Evolutionary conservation across 2,888 invertebrate species (phyloP).

Genomic region (Pachydiplax longipennis): DNA sequence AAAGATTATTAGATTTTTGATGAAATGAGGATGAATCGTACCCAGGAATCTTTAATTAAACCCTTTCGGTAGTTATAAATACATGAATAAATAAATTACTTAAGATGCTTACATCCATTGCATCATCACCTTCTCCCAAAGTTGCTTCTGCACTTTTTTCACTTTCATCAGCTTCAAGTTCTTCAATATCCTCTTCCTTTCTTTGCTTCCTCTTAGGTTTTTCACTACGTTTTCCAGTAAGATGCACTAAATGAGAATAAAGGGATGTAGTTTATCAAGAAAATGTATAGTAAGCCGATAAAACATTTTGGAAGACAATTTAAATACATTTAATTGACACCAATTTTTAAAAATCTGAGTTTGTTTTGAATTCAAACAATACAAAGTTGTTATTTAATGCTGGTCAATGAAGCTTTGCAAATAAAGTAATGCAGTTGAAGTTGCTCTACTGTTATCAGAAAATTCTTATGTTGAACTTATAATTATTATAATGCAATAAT

Average conservation of each 20-base stretch:
- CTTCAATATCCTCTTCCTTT: slow-evolving; percentile 56
- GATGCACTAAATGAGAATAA: slow-evolving; percentile 53
- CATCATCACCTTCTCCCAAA: slow-evolving; percentile 51
- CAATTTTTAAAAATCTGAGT: background rate
- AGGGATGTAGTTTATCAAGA: slow-evolving; percentile 14
- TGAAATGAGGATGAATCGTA: too few species aligned
- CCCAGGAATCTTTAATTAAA: too few species aligned
- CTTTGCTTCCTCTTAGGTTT: slow-evolving; percentile 50
- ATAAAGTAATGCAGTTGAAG: too few species aligned
- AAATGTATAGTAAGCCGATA: too few species aligned
- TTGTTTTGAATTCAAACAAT: too few species aligned
- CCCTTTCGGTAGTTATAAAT: too few species aligned
- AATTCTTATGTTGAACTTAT: too few species aligned
- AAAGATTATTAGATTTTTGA: too few species aligned
- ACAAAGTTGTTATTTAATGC: too few species aligned
- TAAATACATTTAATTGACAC: background rate
- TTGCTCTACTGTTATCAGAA: too few species aligned
- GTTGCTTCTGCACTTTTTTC: slow-evolving; percentile 59
- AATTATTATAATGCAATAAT: too few species aligned
- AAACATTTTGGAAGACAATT: background rate
- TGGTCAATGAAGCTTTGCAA: too few species aligned
- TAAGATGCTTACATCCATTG: background rate
- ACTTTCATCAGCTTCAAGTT: slow-evolving; percentile 58
- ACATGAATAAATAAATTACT: background rate
- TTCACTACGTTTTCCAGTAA: slow-evolving; percentile 59